Percentiles rank a stretch among this genome's conserved stretches.
Evolutionary conservation across 2,113 vertebrate genomes (phyloP).

Genomic region (Phylloscopus trochiloides): DNA sequence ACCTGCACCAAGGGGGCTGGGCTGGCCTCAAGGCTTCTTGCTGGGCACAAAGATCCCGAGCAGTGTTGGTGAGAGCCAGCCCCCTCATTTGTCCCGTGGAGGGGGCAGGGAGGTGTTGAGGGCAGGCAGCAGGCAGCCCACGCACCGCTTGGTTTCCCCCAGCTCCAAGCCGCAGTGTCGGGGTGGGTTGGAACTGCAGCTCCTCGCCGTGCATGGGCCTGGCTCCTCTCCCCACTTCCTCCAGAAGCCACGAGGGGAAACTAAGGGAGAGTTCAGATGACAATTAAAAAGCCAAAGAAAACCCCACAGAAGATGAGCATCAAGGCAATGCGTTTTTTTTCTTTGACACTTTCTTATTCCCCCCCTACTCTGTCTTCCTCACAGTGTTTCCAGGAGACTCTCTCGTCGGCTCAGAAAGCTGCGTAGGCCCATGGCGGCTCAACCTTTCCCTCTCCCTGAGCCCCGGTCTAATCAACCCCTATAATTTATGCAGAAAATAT

Average conservation of each 20-base stretch:
- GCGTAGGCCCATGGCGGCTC: conserved; percentile 98
- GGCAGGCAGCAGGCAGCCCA: background rate
- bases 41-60: background rate
- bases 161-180: fast-evolving
- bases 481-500: conserved; percentile 99
- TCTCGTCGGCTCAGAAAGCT: conserved; percentile 78
- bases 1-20: background rate
- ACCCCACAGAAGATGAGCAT: conserved; percentile 41
- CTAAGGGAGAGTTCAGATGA: background rate
- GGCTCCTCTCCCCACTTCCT: background rate
- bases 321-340: background rate
- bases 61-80: background rate
- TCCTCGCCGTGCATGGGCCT: background rate
- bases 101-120: background rate
- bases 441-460: conserved; percentile 99
- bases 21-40: background rate
- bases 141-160: fast-evolving
- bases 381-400: conserved; percentile 73
- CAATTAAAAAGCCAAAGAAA: conserved; percentile 18
- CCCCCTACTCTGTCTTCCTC: conserved; percentile 37
- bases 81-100: background rate
- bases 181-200: background rate
- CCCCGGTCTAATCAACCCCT: conserved; percentile 99
- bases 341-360: conserved; percentile 45
- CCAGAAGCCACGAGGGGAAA: background rate